Evolutionary conservation across 2,888 invertebrate species (phyloP), one percentile per base, ranked within the genome.

Genomic region (Nymphalis c-album): DNA sequence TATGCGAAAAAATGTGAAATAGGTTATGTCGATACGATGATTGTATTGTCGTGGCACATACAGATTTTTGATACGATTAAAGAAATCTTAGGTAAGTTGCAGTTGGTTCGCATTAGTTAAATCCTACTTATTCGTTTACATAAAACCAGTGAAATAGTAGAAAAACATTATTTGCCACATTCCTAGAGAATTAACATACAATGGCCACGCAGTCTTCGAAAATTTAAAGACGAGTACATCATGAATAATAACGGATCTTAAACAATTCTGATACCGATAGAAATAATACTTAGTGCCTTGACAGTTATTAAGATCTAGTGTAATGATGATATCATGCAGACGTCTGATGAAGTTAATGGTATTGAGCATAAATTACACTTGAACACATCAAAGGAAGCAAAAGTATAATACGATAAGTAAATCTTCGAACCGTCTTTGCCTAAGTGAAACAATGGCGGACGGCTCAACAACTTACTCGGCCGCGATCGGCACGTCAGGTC

Each of bases 351-450:
- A 80, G 80, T 69, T 65, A 71, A 68, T 71, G 72, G 79, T 75
- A 85, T 88, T 90, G 90, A 90, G 89, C 90, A 88, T 84, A 85
- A 71, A 85, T 86, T 85, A 85, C 82, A 80, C 80, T 84, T 87
- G 90, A 90, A 90, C 89, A 90, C 89, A 90, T 87, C 76, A 80
- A 86, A 85, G 88, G 87, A 88, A 90, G 88, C 86, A 82, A 88
- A n/a, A 83, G 67, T 73, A 73, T 63, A 69, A 69, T 67, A 71
- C 77, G 75, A 78, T 79, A 72, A 77, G 74, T 79, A 77, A 76
- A 73, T 77, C 69, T 70, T 69, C 68, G 74, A 85, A 84, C 84
- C 65, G 60, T 45, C 65, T 68, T 60, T 53, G 31, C 58, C 58
- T 40, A 18, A 63, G 51, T 18, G 45, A 4, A 60, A 58, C 47